Percentiles rank a stretch among this genome's conserved stretches.
Evolutionary conservation across 2,113 vertebrate genomes (phyloP).

Genomic region (Trachemys scripta): DNA sequence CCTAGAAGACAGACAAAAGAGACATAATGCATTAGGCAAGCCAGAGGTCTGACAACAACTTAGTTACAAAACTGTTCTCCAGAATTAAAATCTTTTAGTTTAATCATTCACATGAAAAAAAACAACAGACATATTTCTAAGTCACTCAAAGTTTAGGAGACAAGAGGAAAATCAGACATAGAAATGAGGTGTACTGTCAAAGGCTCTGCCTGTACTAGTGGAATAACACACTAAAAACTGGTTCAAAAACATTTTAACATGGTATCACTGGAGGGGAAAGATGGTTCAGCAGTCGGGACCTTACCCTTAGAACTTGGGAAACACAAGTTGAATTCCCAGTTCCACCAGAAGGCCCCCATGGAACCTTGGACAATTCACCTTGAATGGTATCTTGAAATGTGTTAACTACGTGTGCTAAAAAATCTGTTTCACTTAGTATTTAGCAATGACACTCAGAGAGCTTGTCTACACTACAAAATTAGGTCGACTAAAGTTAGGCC

Average conservation of each 20-base stretch:
- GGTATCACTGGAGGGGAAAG: background rate
- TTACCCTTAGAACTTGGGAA: background rate
- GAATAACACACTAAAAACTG: background rate
- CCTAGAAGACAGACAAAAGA: accelerated
- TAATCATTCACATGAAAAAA: background rate
- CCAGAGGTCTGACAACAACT: background rate
- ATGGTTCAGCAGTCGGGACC: background rate
- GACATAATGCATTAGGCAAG: accelerated
- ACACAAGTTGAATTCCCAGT: background rate
- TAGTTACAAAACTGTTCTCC: background rate
- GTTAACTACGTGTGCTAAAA: background rate
- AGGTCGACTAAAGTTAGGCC: background rate
- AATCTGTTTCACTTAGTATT: background rate
- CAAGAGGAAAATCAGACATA: background rate
- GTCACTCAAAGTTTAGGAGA: background rate
- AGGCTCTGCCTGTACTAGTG: background rate
- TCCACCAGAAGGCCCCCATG: accelerated
- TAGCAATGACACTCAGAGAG: background rate
- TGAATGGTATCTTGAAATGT: background rate
- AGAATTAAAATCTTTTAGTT: accelerated
- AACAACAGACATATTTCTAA: background rate
- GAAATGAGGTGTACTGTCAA: background rate
- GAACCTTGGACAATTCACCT: background rate
- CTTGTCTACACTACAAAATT: background rate
- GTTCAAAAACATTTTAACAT: background rate